Percentiles rank a stretch among this genome's conserved stretches.
These are phyloP conservation scores for Leucoraja ocellata DNA, from an alignment of 2,797 vertebrate genomes.

Conservation along the genomic window DNA sequence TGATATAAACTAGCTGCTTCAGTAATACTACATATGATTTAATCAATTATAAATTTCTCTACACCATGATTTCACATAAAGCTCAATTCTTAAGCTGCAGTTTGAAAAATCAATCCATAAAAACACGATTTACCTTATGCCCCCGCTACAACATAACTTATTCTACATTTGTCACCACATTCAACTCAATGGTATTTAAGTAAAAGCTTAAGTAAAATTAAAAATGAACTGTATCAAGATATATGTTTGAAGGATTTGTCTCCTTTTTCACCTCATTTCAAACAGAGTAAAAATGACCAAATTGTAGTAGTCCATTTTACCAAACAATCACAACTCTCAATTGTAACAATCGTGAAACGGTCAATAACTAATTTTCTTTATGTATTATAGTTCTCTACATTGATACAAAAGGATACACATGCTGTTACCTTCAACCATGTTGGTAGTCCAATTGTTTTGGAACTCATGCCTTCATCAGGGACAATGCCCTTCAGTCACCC, in stretches of 20 bases:
- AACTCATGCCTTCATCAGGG: too few species aligned
- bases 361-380: background rate
- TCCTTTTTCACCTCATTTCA: background rate
- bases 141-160: background rate
- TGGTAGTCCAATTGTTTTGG: too few species aligned
- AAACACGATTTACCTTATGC: background rate
- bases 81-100: background rate
- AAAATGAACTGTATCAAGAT: background rate
- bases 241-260: too few species aligned
- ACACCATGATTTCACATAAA: background rate
- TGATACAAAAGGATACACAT: background rate
- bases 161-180: background rate
- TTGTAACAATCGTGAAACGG: background rate
- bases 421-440: too few species aligned
- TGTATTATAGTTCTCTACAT: background rate
- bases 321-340: background rate
- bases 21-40: background rate
- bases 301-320: background rate
- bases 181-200: background rate
- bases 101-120: background rate
- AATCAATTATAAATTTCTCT: background rate
- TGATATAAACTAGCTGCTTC: too few species aligned
- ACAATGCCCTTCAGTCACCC: background rate
- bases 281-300: background rate
- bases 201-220: background rate